Percentiles rank a stretch among this genome's conserved stretches.
Evolutionary conservation across 2,888 invertebrate genomes (phyloP).

Genomic region (Lottia gigantea): DNA sequence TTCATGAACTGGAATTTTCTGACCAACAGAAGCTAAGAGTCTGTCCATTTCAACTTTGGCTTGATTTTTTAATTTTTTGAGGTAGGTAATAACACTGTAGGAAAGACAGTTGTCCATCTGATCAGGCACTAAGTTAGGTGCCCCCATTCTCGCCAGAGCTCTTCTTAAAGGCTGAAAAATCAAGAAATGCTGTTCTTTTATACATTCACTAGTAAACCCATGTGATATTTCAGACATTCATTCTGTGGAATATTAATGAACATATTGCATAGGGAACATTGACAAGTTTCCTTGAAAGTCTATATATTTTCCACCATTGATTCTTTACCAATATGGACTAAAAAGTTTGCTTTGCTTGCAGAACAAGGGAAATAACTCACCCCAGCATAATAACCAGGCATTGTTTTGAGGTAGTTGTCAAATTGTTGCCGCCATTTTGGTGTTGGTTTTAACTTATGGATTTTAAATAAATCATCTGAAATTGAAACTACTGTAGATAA

Average conservation of each 20-base stretch:
- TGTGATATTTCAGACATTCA: too few species aligned
- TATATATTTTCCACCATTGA: too few species aligned
- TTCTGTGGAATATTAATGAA: too few species aligned
- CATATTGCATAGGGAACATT: too few species aligned
- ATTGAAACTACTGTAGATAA: constrained; percentile 28
- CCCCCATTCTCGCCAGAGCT: constrained; percentile 91
- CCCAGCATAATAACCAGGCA: constrained; percentile 89
- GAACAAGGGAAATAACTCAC: constrained; percentile 65
- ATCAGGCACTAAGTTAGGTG: constrained; percentile 90
- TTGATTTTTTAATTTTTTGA: constrained; percentile 94
- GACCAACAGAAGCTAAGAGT: constrained; percentile 68
- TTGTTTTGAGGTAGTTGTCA: constrained; percentile 92
- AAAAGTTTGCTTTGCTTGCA: too few species aligned
- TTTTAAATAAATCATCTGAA: constrained; percentile 89
- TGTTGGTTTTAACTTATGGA: constrained; percentile 89
- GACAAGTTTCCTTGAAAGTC: too few species aligned
- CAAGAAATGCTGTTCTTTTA: too few species aligned
- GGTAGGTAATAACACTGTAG: constrained; percentile 91
- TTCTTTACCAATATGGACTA: too few species aligned
- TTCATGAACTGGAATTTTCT: constrained; percentile 71
- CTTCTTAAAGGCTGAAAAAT: constrained; percentile 83
- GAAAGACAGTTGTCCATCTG: constrained; percentile 91
- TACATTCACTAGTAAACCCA: too few species aligned
- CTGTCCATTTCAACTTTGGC: constrained; percentile 68
- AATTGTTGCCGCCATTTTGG: constrained; percentile 93